Base-by-base conservation (phyloP, 2,888 invertebrate genomes). In the Hirtodrosophila cameraria region DNA sequence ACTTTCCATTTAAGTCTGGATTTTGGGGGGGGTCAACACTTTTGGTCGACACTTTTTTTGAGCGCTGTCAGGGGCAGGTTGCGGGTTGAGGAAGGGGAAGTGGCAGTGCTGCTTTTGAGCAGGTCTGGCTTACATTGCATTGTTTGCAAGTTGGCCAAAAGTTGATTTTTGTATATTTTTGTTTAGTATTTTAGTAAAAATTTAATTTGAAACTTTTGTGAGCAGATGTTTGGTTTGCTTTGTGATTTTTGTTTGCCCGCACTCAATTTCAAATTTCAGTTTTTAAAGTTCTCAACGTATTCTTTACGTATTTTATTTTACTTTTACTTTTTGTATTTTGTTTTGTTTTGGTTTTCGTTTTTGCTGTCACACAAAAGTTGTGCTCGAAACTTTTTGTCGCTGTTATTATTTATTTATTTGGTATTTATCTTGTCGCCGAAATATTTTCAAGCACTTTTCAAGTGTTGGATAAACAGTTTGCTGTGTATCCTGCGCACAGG, bases 241-340 rank as follows among this genome's bases (percentile, higher is more conserved):
- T 71, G 75, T 75, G 70, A 75, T 77, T 65, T 64, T 27, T 43
- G 49, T 61, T 55, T 36, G 45, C 45, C 68, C 50, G 68, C 57
- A 50, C 66, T 71, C 61, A 55, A 70, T 65, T 78, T 75, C 41
- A 57, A n/a, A 52, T 67, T 66, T 53, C 42, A 67, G 53, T 66
- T 71, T 66, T 71, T 71, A 55, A 66, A 53, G 66, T 69, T 69
- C 62, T 53, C 46, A 11, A 8, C 25, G 9, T 41, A 35, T 53
- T 27, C 41, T 39, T 46, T 13, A 11, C 33, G 8, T 9, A 53
- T 45, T 9, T 25, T 52, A 16, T 11, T 23, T 41, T 7, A 3
- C 25, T 23, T 9, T 12, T 18, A n/a, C 31, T 6, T 23, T 12
- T 7, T 0, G 8, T 11, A 2, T n/a, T 30, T 33, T 16, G 30